Evolutionary conservation across 2,888 invertebrate species (phyloP).

Genomic region (Meiosimyza decipiens): DNA sequence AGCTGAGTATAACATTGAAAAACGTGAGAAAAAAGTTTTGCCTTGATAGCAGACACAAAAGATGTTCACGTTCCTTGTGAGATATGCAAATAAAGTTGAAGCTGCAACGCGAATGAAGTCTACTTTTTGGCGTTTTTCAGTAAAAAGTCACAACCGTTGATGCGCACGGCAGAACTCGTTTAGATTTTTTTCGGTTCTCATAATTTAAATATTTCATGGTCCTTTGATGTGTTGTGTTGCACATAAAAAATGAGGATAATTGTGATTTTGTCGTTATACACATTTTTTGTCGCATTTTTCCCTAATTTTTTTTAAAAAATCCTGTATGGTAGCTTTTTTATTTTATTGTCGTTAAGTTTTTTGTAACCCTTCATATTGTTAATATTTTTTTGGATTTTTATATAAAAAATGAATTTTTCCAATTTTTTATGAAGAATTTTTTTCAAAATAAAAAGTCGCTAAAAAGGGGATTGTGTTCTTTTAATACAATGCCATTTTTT

Average conservation of each 20-base stretch:
- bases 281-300: constrained; percentile 43
- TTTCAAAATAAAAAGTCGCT: background rate
- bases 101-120: constrained; percentile 13
- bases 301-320: constrained; percentile 41
- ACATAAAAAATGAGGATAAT: constrained; percentile 22
- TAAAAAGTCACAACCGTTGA: constrained; percentile 45
- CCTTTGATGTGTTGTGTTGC: constrained; percentile 26
- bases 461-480: background rate
- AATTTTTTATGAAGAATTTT: constrained; percentile 9
- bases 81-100: constrained; percentile 44
- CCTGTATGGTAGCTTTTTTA: constrained; percentile 54
- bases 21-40: constrained; percentile 38
- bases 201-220: constrained; percentile 32
- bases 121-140: constrained; percentile 46
- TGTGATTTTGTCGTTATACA: constrained; percentile 36
- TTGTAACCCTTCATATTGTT: constrained; percentile 16
- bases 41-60: constrained; percentile 1
- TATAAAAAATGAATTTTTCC: background rate
- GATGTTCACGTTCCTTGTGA: background rate
- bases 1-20: constrained; percentile 26
- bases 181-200: constrained; percentile 36
- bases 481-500: constrained; percentile 44
- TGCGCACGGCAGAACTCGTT: constrained; percentile 17
- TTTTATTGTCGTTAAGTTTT: constrained; percentile 27
- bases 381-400: background rate